Base-by-base conservation (phyloP, 2,888 invertebrate species). In the Oscheius sp. region DNA sequence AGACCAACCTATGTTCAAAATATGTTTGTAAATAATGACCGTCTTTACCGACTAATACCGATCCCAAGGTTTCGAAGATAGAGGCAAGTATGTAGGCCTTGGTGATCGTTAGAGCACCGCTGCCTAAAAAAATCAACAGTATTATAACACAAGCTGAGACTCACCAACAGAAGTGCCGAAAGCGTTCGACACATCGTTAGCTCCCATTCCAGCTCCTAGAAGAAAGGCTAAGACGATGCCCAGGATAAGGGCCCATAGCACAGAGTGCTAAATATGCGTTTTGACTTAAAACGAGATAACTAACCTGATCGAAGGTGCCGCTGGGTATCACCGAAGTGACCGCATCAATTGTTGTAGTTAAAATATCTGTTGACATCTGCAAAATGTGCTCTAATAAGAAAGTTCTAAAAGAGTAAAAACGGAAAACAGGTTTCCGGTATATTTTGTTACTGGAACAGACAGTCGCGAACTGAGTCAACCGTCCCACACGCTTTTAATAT, bases 121-220 rank as follows among this genome's bases (percentile, higher is more conserved):
- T 58, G 53, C 82, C 68, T 55, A 29, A 5, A 55, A 21, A 21
- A 21, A 42, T 7, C 42, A 42, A 3, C 3, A 63, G n/a, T 21
- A 32, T n/a, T 37, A 37, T n/a, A 11, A 2, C 1, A 11, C 4
- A 60, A 42, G 3, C 2, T 35, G 51, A 2, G 5, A 5, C 66
- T 55, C 35, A 68, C 68, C 82, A 10, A 82, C 82, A 11, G 80
- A 80, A 21, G 33, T 96, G 96, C 87, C 98, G 90, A 99, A 99
- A 9, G 96, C 96, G 90, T 99, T 99, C 82, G 97, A 96, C 76
- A 97, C 97, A 91, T 98, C 97, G 90, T 98, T 98, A 78, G 97
- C 97, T 63, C 98, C 98, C 88, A 98, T 96, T 68, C 96, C 97
- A 91, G 97, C 97, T 71, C 97, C 96, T 91, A 98, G 91, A 76